Conservation (phyloP, 2,797 vertebrate genomes). For the Catamblyrhynchus diadema region DNA sequence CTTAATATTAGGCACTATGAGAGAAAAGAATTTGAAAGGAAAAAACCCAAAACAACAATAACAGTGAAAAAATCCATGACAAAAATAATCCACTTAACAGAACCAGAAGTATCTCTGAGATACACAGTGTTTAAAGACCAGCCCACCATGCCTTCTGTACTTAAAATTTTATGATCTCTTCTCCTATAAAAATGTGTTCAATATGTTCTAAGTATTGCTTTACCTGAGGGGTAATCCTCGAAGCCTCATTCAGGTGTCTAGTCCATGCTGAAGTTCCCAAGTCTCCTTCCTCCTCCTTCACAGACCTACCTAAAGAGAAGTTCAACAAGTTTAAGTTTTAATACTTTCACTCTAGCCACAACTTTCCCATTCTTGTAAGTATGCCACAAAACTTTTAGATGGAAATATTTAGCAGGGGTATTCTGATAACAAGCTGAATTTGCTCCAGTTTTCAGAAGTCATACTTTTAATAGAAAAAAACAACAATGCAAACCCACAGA, state of each 20-base stretch:
- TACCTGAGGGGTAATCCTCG: slow-evolving; percentile 78
- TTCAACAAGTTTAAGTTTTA: background rate
- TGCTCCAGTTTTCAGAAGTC: background rate
- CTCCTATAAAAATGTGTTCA: background rate
- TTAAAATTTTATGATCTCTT: background rate
- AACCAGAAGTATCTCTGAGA: background rate
- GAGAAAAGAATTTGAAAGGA: background rate
- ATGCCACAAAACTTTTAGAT: background rate
- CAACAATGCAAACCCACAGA: background rate
- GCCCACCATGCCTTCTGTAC: background rate
- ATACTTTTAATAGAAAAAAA: background rate
- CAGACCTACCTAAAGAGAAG: slow-evolving; percentile 66
- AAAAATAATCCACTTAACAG: background rate
- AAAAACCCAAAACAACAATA: background rate
- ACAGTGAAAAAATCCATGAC: background rate
- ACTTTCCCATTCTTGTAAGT: background rate
- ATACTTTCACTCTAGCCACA: background rate
- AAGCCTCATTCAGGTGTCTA: slow-evolving; percentile 69
- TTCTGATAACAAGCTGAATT: background rate
- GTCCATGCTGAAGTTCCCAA: slow-evolving; percentile 68
- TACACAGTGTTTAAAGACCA: background rate
- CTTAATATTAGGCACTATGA: background rate
- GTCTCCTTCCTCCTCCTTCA: slow-evolving; percentile 73
- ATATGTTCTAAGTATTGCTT: background rate
- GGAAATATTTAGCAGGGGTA: background rate